These are phyloP conservation scores for Amblyjoppa fuscipennis DNA, from an alignment of 2,888 invertebrate genomes.

Conservation along the genomic window DNA sequence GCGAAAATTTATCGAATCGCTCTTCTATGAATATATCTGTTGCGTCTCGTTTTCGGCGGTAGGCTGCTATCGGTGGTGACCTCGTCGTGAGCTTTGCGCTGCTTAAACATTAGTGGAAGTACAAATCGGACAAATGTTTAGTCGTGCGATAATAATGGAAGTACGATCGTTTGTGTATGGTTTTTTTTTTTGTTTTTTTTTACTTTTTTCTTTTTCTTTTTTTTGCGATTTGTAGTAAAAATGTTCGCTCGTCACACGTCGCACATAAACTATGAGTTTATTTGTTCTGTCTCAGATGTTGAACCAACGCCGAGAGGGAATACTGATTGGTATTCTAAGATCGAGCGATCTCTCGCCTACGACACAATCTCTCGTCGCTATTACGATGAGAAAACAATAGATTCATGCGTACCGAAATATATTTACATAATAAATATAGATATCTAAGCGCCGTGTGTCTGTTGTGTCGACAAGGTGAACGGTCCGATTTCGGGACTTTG, in stretches of 20 bases:
- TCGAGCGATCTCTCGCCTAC: conserved; percentile 57
- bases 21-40: conserved; percentile 69
- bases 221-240: conserved; percentile 12
- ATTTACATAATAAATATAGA: conserved; percentile 71
- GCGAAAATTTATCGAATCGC: conserved; percentile 63
- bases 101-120: conserved; percentile 65
- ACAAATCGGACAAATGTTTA: conserved; percentile 37
- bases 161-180: conserved; percentile 39
- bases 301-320: conserved; percentile 58
- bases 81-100: conserved; percentile 38
- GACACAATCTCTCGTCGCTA: conserved; percentile 22
- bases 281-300: conserved; percentile 24
- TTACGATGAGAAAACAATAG: conserved; percentile 52
- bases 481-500: neutral
- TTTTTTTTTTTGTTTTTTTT: conserved; percentile 4
- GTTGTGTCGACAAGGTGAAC: conserved; percentile 40
- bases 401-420: conserved; percentile 58
- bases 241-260: neutral
- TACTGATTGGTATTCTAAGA: conserved; percentile 70
- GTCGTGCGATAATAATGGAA: conserved; percentile 27
- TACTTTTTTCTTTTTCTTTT: neutral
- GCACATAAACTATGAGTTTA: conserved; percentile 20
- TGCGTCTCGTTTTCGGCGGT: conserved; percentile 65
- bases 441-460: conserved; percentile 59
- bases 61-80: conserved; percentile 67